Conservation (phyloP, 2,113 vertebrate genomes). For the Morone saxatilis region DNA sequence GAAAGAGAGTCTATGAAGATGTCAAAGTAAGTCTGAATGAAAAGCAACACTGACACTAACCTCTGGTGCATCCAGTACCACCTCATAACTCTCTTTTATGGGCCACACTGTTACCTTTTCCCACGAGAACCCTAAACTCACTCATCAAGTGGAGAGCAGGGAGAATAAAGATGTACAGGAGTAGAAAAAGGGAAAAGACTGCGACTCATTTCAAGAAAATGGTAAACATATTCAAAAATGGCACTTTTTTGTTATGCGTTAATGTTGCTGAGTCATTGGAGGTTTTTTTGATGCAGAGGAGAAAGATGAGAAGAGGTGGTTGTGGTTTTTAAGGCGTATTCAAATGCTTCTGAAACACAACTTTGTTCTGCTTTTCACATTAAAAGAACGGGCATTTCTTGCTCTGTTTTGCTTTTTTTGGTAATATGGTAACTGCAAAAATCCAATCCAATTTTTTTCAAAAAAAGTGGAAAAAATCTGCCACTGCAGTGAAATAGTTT, state of each 20-base stretch:
- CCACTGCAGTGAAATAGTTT: not conserved
- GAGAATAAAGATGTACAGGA: conserved; percentile 18
- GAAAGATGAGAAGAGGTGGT: not conserved
- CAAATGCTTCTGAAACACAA: not conserved
- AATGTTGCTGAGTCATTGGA: conserved; percentile 27
- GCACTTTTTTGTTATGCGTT: not conserved
- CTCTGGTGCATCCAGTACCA: conserved; percentile 66
- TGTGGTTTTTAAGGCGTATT: not conserved
- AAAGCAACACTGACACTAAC: conserved; percentile 77
- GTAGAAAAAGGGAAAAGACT: not conserved
- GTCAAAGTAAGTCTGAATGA: conserved; percentile 77
- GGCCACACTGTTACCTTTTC: conserved; percentile 76
- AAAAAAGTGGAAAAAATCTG: not conserved
- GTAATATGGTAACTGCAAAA: not conserved
- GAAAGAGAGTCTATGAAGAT: conserved; percentile 66
- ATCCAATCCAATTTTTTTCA: not conserved
- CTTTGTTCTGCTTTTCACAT: not conserved
- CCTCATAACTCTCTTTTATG: conserved; percentile 82
- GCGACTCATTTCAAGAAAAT: conserved; percentile 37
- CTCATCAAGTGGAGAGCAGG: conserved; percentile 22
- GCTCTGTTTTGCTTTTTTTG: not conserved
- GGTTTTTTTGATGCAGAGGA: conserved; percentile 9
- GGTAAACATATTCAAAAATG: conserved; percentile 1
- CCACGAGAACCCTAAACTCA: conserved; percentile 73
- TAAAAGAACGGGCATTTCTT: not conserved